Evolutionary conservation across 2,797 vertebrate genomes (phyloP).

Genomic region (Pantherophis vulpinus): DNA sequence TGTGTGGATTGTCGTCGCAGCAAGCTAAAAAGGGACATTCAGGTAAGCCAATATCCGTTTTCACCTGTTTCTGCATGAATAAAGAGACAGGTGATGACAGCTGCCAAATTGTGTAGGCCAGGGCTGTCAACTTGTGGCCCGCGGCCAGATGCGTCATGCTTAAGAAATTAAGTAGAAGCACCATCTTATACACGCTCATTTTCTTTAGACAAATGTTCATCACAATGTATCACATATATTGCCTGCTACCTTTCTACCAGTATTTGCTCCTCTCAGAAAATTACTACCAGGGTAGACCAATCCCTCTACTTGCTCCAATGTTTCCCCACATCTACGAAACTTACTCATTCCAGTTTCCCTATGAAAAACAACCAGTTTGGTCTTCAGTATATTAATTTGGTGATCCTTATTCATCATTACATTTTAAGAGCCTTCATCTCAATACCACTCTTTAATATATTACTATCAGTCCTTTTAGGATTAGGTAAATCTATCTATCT

Average conservation of each 20-base stretch:
- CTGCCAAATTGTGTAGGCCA: too few relatives aligned
- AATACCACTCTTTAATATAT: not conserved
- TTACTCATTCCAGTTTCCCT: not conserved
- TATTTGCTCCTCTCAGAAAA: not conserved
- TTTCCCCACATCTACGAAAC: not conserved
- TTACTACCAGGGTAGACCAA: not conserved
- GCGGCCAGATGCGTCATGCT: too few relatives aligned
- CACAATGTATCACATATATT: not conserved
- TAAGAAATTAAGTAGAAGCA: not conserved
- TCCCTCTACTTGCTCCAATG: not conserved
- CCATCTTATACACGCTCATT: not conserved
- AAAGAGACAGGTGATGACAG: too few relatives aligned
- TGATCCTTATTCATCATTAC: not conserved
- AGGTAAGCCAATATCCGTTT: too few relatives aligned
- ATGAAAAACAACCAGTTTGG: not conserved
- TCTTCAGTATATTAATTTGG: not conserved
- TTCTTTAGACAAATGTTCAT: not conserved
- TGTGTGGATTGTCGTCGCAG: too few relatives aligned
- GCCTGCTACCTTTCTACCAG: not conserved
- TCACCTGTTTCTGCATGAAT: too few relatives aligned
- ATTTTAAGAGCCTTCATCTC: not conserved
- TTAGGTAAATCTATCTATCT: not conserved
- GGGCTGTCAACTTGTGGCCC: too few relatives aligned
- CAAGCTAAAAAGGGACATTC: too few relatives aligned
- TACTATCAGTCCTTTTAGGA: not conserved